Percentiles rank a stretch among this genome's conserved stretches.
These are phyloP conservation scores for Mesaphorura yosii DNA, from an alignment of 1,140 invertebrate genomes.

Conservation along the genomic window DNA sequence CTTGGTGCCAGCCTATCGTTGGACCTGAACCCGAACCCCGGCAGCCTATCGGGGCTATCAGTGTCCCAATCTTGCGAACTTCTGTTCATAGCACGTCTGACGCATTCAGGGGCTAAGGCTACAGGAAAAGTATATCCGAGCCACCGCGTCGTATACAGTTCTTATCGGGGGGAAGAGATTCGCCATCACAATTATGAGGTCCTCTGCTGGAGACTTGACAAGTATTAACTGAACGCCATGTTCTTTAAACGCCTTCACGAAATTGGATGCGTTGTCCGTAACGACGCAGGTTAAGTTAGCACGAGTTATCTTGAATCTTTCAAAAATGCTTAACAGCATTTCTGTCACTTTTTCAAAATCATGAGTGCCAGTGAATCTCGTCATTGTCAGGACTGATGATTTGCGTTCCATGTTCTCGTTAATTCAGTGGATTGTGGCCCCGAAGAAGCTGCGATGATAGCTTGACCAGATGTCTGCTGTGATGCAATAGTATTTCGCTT, in stretches of 20 bases:
- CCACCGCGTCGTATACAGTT: too few relatives aligned
- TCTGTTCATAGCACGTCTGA: too few relatives aligned
- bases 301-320: not conserved
- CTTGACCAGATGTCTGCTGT: conserved; percentile 3
- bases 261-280: conserved; percentile 7
- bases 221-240: not conserved
- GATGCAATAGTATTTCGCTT: not conserved
- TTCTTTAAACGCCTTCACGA: conserved; percentile 3
- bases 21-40: too few relatives aligned
- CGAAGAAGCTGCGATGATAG: not conserved
- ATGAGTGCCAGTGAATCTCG: not conserved
- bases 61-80: too few relatives aligned
- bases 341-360: not conserved
- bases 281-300: not conserved
- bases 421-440: not conserved
- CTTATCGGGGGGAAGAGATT: too few relatives aligned
- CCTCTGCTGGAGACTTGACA: too few relatives aligned
- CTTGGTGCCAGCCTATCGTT: too few relatives aligned
- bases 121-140: too few relatives aligned
- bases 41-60: too few relatives aligned
- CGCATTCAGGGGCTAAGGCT: too few relatives aligned
- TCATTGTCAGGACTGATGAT: not conserved
- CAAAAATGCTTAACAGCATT: not conserved
- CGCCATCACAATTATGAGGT: too few relatives aligned
- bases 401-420: not conserved